A percentile compares a stretch with the other conserved stretches of the same genome.
Conservation (phyloP, 2,113 vertebrate species). For the Progne subis region DNA sequence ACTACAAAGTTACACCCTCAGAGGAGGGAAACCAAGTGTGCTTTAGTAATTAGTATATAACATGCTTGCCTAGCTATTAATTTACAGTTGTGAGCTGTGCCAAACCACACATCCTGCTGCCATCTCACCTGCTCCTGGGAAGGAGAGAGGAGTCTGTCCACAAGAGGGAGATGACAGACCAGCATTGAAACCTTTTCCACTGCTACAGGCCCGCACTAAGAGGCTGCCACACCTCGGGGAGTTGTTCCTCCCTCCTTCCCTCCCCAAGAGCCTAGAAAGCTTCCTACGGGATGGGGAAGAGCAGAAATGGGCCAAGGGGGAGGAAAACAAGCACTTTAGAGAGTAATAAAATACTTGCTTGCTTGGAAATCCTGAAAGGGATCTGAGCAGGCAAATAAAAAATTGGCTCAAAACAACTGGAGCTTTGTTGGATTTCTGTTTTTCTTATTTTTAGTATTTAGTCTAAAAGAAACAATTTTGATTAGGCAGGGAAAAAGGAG, state of each 20-base stretch:
- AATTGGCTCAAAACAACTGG: neutral
- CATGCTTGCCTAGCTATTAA: neutral
- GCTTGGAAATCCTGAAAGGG: neutral
- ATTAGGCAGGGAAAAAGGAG: neutral
- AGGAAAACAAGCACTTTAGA: neutral
- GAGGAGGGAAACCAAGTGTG: neutral
- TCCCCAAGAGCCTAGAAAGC: accelerated
- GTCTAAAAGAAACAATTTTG: neutral
- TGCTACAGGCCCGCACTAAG: accelerated
- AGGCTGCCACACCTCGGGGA: neutral
- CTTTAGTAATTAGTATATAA: neutral
- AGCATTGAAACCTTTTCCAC: accelerated
- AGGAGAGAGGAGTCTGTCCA: neutral
- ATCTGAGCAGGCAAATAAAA: neutral
- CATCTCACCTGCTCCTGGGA: accelerated
- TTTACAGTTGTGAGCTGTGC: neutral
- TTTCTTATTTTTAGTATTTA: neutral
- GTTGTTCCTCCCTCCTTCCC: neutral
- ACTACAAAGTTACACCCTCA: neutral
- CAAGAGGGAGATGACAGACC: conserved; percentile 48
- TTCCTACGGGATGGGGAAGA: accelerated
- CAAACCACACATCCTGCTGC: neutral
- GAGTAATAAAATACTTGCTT: neutral
- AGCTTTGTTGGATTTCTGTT: neutral
- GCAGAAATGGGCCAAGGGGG: neutral